Conservation (phyloP, 2,113 vertebrate genomes). For the Indicator maculatus region DNA sequence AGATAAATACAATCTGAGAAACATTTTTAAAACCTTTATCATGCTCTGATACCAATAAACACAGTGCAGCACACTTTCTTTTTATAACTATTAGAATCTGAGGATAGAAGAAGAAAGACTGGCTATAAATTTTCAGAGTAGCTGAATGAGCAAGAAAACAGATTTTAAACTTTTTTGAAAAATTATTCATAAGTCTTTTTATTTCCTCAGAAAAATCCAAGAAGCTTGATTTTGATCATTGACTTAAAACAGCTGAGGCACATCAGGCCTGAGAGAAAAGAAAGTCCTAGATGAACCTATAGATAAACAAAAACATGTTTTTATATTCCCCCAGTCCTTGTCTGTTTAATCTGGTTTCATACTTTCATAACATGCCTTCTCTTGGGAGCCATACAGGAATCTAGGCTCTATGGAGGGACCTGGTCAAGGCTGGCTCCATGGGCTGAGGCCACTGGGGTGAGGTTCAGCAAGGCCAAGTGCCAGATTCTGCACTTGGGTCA, state of each 20-base stretch:
- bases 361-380: not conserved
- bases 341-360: not conserved
- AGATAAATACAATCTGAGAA: not conserved
- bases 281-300: not conserved
- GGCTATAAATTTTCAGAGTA: not conserved
- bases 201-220: not conserved
- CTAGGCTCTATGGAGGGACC: too few species aligned
- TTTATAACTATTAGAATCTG: not conserved
- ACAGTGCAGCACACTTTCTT: not conserved
- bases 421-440: too few species aligned
- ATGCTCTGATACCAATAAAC: not conserved
- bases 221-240: not conserved
- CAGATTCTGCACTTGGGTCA: too few species aligned
- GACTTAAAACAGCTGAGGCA: not conserved
- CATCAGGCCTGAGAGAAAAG: not conserved
- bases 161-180: accelerated
- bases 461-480: too few species aligned
- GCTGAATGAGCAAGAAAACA: not conserved
- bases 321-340: not conserved
- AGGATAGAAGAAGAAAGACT: not conserved
- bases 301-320: not conserved
- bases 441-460: too few species aligned
- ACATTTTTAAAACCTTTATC: not conserved
- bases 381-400: too few species aligned
- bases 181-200: not conserved